Evolutionary conservation across 2,113 vertebrate genomes (phyloP), one percentile per base, ranked within the genome.

Genomic region (Alligator mississippiensis): DNA sequence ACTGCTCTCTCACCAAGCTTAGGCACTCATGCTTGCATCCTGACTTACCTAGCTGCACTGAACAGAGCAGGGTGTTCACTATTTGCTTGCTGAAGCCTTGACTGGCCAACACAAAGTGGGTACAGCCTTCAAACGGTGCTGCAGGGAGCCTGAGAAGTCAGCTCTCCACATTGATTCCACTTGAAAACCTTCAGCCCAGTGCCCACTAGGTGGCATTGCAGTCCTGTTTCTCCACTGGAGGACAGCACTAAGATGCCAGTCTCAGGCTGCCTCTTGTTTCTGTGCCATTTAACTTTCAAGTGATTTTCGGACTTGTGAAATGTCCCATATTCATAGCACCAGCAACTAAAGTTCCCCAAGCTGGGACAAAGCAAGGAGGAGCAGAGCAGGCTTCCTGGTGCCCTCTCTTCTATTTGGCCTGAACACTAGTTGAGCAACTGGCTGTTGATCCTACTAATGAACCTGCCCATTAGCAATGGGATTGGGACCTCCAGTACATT

Each of bases 201-300:
- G 2, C 94, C 92, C 87, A 4, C 92, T 91, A 94, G 90, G 34
- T 91, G 95, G 93, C 94, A 94, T 89, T 90, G 86, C 84, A 75
- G 93, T 38, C 83, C 78, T 68, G 54, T 54, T 85, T 77, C 75
- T 91, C 60, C 15, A 5, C 21, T 0, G 1, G 64, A 54, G 30
- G 74, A 15, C 10, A 77, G 77, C 60, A 30, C 0, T 1, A 66
- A 5, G 1, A 0, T 2, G n/a, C 60, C 62, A 27, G 27, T 30
- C 80, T 77, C 80, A 70, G 57, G 11, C 30, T 80, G 30, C 30
- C 11, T 6, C 3, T 5, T 13, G 68, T 34, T 72, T 72, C 19
- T 21, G 10, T 11, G 30, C 30, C 30, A 34, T 38, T 22, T 30
- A 11, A 22, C 38, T 34, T 72, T 21, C 5, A 9, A 19, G n/a